These are phyloP conservation scores for Drosophila fungiperda DNA, from an alignment of 2,888 invertebrate genomes.

Conservation along the genomic window DNA sequence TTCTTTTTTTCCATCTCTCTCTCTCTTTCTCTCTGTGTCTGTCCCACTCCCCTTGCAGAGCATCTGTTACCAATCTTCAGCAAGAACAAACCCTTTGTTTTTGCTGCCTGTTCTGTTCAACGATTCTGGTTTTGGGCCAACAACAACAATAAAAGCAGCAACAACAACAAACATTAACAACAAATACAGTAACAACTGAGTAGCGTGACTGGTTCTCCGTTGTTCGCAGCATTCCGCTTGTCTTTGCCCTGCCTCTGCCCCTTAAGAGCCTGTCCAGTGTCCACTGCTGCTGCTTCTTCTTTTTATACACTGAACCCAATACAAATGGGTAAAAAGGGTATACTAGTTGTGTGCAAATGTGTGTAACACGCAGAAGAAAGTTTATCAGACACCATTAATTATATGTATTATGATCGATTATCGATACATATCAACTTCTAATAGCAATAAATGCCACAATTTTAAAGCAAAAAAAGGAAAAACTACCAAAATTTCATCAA, in stretches of 20 bases:
- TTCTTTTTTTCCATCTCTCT: not conserved
- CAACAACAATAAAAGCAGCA: not conserved
- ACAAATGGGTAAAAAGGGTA: too few species aligned
- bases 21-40: not conserved
- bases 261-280: not conserved
- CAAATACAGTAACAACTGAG: slow-evolving; percentile 5
- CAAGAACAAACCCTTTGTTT: slow-evolving; percentile 16
- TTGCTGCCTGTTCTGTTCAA: not conserved
- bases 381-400: too few species aligned
- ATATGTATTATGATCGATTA: too few species aligned
- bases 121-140: slow-evolving; percentile 36
- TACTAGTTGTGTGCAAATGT: too few species aligned
- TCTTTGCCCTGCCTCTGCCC: not conserved
- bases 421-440: too few species aligned
- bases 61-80: slow-evolving; percentile 28
- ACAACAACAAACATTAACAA: slow-evolving; percentile 15
- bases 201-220: slow-evolving; percentile 30
- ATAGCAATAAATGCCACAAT: too few species aligned
- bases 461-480: too few species aligned
- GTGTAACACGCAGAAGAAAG: too few species aligned
- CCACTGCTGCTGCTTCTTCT: not conserved
- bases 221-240: slow-evolving; percentile 15
- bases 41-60: not conserved
- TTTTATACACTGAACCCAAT: not conserved
- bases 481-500: too few species aligned